phyloP scores from a whole-genome alignment of 2,113 vertebrate genomes.

The Leptobrachium ailaonicum region DNA sequence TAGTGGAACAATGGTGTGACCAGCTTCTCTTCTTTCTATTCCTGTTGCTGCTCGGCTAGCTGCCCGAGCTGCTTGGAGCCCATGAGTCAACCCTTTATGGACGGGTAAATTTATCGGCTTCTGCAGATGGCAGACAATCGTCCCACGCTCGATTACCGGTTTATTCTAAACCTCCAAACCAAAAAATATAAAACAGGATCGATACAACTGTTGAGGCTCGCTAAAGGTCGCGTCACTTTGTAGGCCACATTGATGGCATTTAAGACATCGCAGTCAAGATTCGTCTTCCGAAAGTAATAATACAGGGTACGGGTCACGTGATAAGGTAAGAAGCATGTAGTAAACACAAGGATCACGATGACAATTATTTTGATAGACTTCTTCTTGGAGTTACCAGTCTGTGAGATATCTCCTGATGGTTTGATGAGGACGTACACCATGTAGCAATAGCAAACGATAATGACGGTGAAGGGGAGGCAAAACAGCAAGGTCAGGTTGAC shows the following conservation, averaged over 20 bases:
- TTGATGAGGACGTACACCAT: slow-evolving; percentile 82
- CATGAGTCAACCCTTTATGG: too few relatives aligned
- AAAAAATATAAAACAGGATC: slow-evolving; percentile 94
- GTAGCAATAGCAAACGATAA: slow-evolving; percentile 84
- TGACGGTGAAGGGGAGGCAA: slow-evolving; percentile 78
- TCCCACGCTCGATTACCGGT: background rate
- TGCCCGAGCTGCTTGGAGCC: too few relatives aligned
- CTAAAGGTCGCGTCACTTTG: slow-evolving; percentile 87
- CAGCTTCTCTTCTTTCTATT: too few relatives aligned
- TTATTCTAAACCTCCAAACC: slow-evolving; percentile 64
- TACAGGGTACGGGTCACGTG: slow-evolving; percentile 91
- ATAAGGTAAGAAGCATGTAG: slow-evolving; percentile 93
- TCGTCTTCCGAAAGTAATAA: slow-evolving; percentile 82
- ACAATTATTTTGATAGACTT: slow-evolving; percentile 94
- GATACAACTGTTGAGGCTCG: slow-evolving; percentile 91
- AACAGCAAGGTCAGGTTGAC: slow-evolving; percentile 84
- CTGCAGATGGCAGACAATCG: too few relatives aligned
- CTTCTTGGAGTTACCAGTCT: slow-evolving; percentile 75
- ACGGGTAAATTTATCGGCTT: too few relatives aligned
- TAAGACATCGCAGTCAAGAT: slow-evolving; percentile 78
- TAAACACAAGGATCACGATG: slow-evolving; percentile 82
- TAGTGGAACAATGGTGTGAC: too few relatives aligned
- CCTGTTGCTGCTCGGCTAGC: too few relatives aligned
- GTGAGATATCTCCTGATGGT: slow-evolving; percentile 61
- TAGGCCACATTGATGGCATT: slow-evolving; percentile 83